A percentile compares a stretch with the other conserved stretches of the same genome.
phyloP scores from a whole-genome alignment of 1,140 invertebrate species.

The Teleogryllus occipitalis region DNA sequence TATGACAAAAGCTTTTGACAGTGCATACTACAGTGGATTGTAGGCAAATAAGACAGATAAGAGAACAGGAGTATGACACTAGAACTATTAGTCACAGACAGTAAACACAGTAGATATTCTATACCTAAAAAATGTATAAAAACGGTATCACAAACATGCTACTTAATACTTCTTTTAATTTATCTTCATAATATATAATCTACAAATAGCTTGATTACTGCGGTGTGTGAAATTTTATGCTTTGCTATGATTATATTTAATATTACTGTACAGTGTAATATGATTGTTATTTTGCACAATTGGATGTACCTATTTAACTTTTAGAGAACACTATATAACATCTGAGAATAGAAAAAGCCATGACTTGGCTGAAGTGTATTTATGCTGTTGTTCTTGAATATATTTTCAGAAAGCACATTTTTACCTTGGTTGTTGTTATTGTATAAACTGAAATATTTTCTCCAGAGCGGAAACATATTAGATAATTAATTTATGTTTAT shows the following conservation, averaged over 20 bases:
- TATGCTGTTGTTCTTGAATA: background rate
- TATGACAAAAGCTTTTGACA: no score
- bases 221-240: background rate
- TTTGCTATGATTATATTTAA: no score
- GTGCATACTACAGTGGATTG: no score
- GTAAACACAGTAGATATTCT: no score
- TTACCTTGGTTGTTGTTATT: background rate
- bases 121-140: no score
- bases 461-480: background rate
- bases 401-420: background rate
- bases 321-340: background rate
- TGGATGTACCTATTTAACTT: slow-evolving; percentile 6
- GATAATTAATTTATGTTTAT: background rate
- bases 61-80: no score
- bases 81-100: no score
- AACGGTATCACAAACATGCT: background rate
- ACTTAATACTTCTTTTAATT: background rate
- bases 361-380: background rate
- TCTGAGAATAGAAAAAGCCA: background rate
- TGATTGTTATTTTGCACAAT: slow-evolving; percentile 7
- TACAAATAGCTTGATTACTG: background rate
- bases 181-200: background rate
- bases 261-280: no score
- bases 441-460: background rate
- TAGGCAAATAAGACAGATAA: no score